Evolutionary conservation across 1,140 invertebrate species (phyloP), one percentile per base, ranked within the genome.

Genomic region (Hylaeus anthracinus): DNA sequence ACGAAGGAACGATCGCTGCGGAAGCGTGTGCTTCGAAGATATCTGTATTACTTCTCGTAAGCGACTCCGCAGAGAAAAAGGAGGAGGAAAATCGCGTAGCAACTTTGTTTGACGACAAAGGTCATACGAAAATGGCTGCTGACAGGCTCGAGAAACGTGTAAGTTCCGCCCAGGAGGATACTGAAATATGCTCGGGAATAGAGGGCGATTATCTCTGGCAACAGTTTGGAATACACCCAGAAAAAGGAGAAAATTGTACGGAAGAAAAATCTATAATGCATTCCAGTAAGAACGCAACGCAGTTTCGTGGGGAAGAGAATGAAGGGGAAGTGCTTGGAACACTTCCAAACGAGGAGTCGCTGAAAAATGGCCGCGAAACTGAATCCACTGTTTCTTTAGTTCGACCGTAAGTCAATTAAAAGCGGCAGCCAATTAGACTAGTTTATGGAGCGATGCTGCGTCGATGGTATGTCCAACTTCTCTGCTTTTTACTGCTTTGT

Each of bases 221-320:
- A 70, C 41, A 69, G 53, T 41, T 71, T 63, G 48, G 67, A 65
- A 37, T 45, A 6, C 55, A 15, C 41, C 56, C 66, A 66, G 56
- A 26, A 71, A 56, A 12, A 60, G 43, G n/a, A n/a, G 15, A 51
- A 45, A 81, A 69, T 81, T 45, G 10, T 39, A 69, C n/a, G 53
- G 72, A 73, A 77, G 55, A 61, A 60, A 72, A 65, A 81, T 73
- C 75, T 53, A 37, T 64, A 71, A 85, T 67, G 61, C 64, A 12
- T 72, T 72, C 48, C n/a, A 9, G 26, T 43, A 67, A 15, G 56
- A 60, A 72, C 39, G 60, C 37, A 9, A 48, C 51, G 60, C 41
- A n/a, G 53, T 64, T 15, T 37, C n/a, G n/a, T 3, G 45, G 3
- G 5, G 37, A 51, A 37, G 45, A 12, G 37, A 14, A 9, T 0